phyloP scores from a whole-genome alignment of 2,888 invertebrate species.

The Pachliopta kotzebuea region DNA sequence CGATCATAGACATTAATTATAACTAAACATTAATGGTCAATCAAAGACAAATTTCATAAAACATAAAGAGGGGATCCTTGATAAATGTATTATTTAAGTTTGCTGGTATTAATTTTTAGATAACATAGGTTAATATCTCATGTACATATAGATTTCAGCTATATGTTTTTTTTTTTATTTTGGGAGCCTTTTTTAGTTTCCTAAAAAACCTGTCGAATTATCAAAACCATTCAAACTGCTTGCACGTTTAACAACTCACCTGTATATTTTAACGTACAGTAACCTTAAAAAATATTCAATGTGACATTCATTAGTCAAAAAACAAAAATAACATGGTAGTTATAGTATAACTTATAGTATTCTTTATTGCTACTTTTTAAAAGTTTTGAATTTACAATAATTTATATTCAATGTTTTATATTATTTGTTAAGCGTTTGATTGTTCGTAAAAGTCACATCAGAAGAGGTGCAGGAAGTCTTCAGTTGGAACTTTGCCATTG shows the following conservation, averaged over 20 bases:
- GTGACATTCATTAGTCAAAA: constrained; percentile 44
- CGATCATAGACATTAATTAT: not conserved
- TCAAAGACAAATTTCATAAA: no score
- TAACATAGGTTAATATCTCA: not conserved
- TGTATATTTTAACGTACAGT: constrained; percentile 23
- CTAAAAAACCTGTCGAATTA: not conserved
- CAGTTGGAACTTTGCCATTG: constrained; percentile 24
- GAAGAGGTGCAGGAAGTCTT: constrained; percentile 2
- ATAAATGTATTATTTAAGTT: no score
- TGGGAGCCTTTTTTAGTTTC: not conserved
- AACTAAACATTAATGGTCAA: not conserved
- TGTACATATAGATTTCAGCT: not conserved
- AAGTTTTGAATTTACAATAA: no score
- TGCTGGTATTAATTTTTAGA: no score
- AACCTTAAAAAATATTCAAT: constrained; percentile 35
- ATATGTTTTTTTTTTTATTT: not conserved
- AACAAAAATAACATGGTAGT: constrained; percentile 23
- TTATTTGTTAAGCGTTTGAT: constrained; percentile 6
- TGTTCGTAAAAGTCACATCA: constrained; percentile 16
- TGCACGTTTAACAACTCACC: not conserved
- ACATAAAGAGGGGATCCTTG: no score
- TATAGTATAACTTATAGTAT: constrained; percentile 19
- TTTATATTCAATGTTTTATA: not conserved
- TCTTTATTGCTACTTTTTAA: not conserved
- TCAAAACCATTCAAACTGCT: not conserved